phyloP scores from a whole-genome alignment of 2,113 vertebrate genomes.

The Cranoglanis bouderius region DNA sequence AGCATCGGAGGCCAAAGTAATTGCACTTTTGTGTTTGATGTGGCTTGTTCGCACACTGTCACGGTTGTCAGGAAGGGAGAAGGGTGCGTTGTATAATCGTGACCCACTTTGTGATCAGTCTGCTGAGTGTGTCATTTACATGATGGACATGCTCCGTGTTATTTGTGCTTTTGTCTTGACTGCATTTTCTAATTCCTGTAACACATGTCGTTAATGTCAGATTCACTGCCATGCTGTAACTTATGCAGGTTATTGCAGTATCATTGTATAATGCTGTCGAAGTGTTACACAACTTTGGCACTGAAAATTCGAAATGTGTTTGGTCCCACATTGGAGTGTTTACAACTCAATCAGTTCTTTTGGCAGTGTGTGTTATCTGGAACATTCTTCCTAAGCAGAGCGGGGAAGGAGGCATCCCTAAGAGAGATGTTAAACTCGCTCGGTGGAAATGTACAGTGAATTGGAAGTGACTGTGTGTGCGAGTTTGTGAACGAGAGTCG shows the following conservation, averaged over 20 bases:
- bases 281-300: slow-evolving; percentile 24
- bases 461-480: slow-evolving; percentile 32
- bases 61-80: slow-evolving; percentile 29
- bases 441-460: slow-evolving; percentile 36
- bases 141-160: slow-evolving; percentile 13
- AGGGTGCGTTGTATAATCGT: slow-evolving; percentile 10
- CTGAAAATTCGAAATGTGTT: slow-evolving; percentile 4
- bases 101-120: slow-evolving; percentile 23
- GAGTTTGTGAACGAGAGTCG: slow-evolving; percentile 32
- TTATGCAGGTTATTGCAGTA: not conserved
- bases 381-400: slow-evolving; percentile 29
- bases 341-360: slow-evolving; percentile 37
- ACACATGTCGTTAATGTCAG: slow-evolving; percentile 7
- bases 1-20: slow-evolving; percentile 68
- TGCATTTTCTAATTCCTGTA: not conserved
- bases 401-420: not conserved
- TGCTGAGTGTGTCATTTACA: slow-evolving; percentile 7
- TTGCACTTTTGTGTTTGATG: slow-evolving; percentile 67
- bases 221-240: not conserved
- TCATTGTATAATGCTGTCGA: not conserved
- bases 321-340: slow-evolving; percentile 21
- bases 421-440: slow-evolving; percentile 33
- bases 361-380: slow-evolving; percentile 35
- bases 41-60: slow-evolving; percentile 45
- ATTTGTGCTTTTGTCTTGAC: slow-evolving; percentile 2